A percentile compares a stretch with the other conserved stretches of the same genome.
These are phyloP conservation scores for Psococerastis gibbosa DNA, from an alignment of 2,888 invertebrate genomes.

Conservation along the genomic window DNA sequence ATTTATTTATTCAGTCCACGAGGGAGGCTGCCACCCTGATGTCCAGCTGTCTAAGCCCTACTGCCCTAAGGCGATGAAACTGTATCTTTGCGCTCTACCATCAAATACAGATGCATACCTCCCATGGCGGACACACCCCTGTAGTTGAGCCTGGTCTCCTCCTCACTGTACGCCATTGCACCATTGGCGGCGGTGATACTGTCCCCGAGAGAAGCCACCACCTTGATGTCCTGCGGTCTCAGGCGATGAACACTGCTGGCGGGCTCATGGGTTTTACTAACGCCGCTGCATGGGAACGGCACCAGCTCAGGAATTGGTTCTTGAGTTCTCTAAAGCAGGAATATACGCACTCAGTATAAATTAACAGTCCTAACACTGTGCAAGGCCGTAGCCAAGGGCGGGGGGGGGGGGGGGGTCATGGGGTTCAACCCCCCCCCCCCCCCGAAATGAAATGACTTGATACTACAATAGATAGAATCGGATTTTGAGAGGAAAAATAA, in stretches of 20 bases:
- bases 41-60: conserved; percentile 34
- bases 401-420: no score
- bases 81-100: no score
- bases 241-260: conserved; percentile 34
- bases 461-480: no score
- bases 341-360: no score
- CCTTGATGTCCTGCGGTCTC: conserved; percentile 39
- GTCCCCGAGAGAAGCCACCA: conserved; percentile 39
- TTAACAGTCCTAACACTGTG: no score
- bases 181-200: conserved; percentile 39
- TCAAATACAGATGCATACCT: conserved; percentile 22
- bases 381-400: no score
- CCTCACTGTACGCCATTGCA: conserved; percentile 27
- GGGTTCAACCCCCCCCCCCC: no score
- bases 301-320: conserved; percentile 12
- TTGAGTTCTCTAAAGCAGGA: conserved; percentile 15
- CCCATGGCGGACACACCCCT: conserved; percentile 30
- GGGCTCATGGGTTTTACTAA: background rate
- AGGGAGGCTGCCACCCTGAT: no score
- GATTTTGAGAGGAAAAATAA: no score
- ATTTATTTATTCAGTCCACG: no score
- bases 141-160: conserved; percentile 29
- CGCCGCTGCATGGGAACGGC: conserved; percentile 14
- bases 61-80: no score
- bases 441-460: no score